phyloP scores from a whole-genome alignment of 2,888 invertebrate genomes.

The Drosophila greeni region DNA sequence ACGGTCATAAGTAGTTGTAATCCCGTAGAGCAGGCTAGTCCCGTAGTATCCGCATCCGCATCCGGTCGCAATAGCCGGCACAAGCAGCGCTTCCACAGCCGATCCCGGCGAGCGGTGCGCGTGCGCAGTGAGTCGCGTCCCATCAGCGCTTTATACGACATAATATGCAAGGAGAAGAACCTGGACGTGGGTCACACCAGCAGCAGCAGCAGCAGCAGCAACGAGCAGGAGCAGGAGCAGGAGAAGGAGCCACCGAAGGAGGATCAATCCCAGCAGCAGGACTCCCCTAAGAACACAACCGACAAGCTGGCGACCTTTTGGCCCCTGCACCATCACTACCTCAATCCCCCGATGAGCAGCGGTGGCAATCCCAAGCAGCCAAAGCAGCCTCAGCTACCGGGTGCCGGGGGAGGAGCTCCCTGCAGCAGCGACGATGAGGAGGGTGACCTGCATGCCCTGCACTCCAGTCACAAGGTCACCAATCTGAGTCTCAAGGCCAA shows the following conservation, averaged over 20 bases:
- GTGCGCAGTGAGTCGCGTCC: constrained; percentile 79
- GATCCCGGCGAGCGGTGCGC: constrained; percentile 75
- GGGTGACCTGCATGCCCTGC: constrained; percentile 40
- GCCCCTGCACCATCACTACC: constrained; percentile 60
- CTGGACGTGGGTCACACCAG: constrained; percentile 68
- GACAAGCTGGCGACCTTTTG: constrained; percentile 69
- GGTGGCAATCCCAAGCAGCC: constrained; percentile 37
- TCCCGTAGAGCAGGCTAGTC: constrained; percentile 64
- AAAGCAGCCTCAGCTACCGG: constrained; percentile 6
- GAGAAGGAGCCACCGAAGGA: constrained; percentile 14
- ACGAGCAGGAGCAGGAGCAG: constrained; percentile 26
- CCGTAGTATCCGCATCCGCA: constrained; percentile 7
- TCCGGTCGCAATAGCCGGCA: constrained; percentile 68
- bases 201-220: constrained; percentile 53
- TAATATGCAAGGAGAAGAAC: constrained; percentile 79
- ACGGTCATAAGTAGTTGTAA: constrained; percentile 39
- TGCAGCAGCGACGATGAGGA: constrained; percentile 27
- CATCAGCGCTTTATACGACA: constrained; percentile 78
- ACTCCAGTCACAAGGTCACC: constrained; percentile 58
- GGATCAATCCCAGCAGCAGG: constrained; percentile 15
- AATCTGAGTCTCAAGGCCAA: constrained; percentile 60
- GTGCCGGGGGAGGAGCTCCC: constrained; percentile 20
- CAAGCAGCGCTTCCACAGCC: constrained; percentile 74
- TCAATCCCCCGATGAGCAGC: constrained; percentile 47
- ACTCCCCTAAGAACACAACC: constrained; percentile 37